Evolutionary conservation across 2,888 invertebrate genomes (phyloP).

Genomic region (Andrena haemorrhoa): DNA sequence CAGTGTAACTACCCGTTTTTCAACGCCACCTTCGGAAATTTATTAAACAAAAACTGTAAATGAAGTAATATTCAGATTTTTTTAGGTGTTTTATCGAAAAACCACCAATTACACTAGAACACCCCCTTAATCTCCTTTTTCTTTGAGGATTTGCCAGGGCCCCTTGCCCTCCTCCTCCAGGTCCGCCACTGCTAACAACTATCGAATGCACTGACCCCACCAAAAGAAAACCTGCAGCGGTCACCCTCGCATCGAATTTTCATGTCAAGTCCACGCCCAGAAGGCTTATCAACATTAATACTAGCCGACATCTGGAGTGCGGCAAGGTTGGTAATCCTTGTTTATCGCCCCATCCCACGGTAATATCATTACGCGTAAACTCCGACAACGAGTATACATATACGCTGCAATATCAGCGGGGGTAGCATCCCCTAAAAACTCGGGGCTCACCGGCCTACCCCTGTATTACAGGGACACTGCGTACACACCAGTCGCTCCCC

Average conservation of each 20-base stretch:
- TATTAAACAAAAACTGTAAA: no score
- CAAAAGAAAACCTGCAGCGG: no score
- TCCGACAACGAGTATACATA: conserved; percentile 11
- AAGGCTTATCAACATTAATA: conserved; percentile 16
- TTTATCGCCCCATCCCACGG: conserved; percentile 31
- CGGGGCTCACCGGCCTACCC: conserved; percentile 21
- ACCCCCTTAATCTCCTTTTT: no score
- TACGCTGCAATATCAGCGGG: conserved; percentile 7
- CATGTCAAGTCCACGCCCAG: background rate
- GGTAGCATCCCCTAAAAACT: conserved; percentile 50
- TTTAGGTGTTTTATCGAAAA: no score
- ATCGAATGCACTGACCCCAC: no score
- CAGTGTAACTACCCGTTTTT: no score
- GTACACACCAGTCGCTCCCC: conserved; percentile 26
- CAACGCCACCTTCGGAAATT: no score
- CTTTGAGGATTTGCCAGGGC: no score
- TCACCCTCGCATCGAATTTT: background rate
- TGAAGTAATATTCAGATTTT: no score
- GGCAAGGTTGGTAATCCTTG: conserved; percentile 31
- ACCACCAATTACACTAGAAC: no score
- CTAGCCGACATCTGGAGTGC: conserved; percentile 4
- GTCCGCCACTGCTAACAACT: no score
- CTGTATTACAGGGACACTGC: conserved; percentile 30
- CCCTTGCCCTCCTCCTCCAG: no score
- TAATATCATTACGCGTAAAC: conserved; percentile 27